Conservation (phyloP, 2,113 vertebrate genomes). For the Otolemur garnettii region DNA sequence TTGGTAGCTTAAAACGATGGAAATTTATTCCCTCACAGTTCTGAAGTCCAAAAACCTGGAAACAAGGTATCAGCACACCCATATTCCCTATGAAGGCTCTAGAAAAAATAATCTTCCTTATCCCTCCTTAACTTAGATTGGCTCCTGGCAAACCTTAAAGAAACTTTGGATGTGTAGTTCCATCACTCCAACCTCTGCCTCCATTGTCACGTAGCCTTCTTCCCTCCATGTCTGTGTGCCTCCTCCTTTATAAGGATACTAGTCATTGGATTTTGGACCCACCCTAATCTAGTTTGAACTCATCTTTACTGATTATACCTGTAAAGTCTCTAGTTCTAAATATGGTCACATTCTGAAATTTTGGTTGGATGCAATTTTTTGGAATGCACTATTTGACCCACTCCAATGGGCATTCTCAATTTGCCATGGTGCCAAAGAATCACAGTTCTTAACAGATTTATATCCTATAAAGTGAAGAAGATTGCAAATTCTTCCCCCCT, state of each 20-base stretch:
- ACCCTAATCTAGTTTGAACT: not conserved
- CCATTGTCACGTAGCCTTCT: not conserved
- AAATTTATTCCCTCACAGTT: constrained; percentile 5
- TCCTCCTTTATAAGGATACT: not conserved
- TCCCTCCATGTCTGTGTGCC: not conserved
- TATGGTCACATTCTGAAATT: constrained; percentile 47
- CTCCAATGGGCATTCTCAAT: not conserved
- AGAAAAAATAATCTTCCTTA: constrained; percentile 18
- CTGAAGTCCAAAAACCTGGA: not conserved
- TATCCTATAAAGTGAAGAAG: not conserved
- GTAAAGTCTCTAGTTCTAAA: constrained; percentile 35
- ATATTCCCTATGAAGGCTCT: not conserved
- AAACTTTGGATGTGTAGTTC: not conserved
- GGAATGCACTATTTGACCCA: constrained; percentile 7
- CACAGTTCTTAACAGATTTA: constrained; percentile 21
- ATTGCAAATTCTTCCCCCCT: constrained; percentile 35
- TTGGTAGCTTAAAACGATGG: constrained; percentile 30
- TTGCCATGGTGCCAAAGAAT: not conserved
- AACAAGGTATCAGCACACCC: not conserved
- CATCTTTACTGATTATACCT: constrained; percentile 35
- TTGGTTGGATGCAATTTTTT: not conserved
- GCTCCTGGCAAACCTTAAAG: not conserved
- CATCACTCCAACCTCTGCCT: constrained; percentile 2
- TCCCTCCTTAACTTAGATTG: not conserved
- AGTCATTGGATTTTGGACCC: not conserved